Percentiles rank a stretch among this genome's conserved stretches.
Evolutionary conservation across 2,888 invertebrate genomes (phyloP).

Genomic region (Orthosia cruda): DNA sequence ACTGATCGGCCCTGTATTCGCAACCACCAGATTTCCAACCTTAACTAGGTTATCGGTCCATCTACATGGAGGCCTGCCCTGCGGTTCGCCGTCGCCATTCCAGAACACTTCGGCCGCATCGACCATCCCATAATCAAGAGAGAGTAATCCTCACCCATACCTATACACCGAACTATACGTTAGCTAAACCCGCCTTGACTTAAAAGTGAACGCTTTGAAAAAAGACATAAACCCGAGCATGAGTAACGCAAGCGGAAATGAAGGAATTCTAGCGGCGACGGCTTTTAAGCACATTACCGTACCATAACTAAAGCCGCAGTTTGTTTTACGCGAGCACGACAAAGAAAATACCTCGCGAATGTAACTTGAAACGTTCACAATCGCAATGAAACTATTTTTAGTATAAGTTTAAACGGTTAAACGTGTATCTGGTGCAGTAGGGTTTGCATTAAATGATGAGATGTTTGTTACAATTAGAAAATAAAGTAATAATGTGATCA

Average conservation of each 20-base stretch:
- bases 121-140: too few relatives aligned
- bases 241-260: constrained; percentile 63
- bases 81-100: too few relatives aligned
- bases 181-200: constrained; percentile 14
- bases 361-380: background rate
- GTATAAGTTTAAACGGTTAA: background rate
- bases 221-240: constrained; percentile 47
- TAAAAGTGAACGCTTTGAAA: constrained; percentile 54
- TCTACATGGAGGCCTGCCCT: too few relatives aligned
- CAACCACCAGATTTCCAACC: too few relatives aligned
- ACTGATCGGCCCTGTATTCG: too few relatives aligned
- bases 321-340: constrained; percentile 46
- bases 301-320: constrained; percentile 30
- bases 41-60: too few relatives aligned
- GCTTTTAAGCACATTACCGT: constrained; percentile 58
- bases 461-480: background rate
- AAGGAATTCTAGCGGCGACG: constrained; percentile 60
- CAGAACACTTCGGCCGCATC: too few relatives aligned
- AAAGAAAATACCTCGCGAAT: constrained; percentile 1
- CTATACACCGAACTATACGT: background rate
- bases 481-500: background rate
- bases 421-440: constrained; percentile 11
- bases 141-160: background rate
- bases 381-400: constrained; percentile 24
- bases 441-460: background rate